Base-by-base conservation (phyloP, 1,140 invertebrate species). In the Apis cerana region DNA sequence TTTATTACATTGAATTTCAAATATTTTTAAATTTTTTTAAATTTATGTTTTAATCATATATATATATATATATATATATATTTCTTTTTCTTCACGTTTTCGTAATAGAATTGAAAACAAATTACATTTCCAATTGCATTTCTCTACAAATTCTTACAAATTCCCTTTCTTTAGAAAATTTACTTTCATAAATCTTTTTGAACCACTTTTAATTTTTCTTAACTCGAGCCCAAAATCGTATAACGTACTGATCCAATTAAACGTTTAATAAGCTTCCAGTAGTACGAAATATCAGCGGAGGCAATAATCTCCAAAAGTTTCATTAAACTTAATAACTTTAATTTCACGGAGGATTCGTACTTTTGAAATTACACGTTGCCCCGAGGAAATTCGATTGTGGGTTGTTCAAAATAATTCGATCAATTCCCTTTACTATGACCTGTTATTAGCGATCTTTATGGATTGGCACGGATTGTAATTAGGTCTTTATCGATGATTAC, bases 401-500 rank as follows among this genome's bases (percentile, higher is more conserved):
- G 69, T 81, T 64, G 74, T 71, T 71, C 62, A 62, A 84, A 89
- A 89, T 87, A 76, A 89, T 86, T 88, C 80, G 82, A 78, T 82
- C 83, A 70, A 85, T 89, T 81, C 80, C 72, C 33, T 43, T 50
- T 7, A 79, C 61, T 23, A 56, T 64, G 61, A 43, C 58, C 86
- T 86, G 86, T 90, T 89, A 90, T 90, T 90, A 90, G 76, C 78
- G 61, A 69, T 58, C 80, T 89, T 88, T 89, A 85, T 81, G 79
- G 85, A 89, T 90, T 80, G 85, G 67, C 75, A 76, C 71, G 69
- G 71, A 87, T 84, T 90, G 87, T 88, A 91, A 91, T 91, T 91
- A 91, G 85, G 84, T 79, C 75, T 89, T 89, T 90, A 90, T 88
- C 85, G 88, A 90, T 86, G 88, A 82, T 86, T 83, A 80, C 71